Percentiles rank a stretch among this genome's conserved stretches.
Conservation (phyloP, 1,140 invertebrate genomes). For the Adoxophyes honmai region DNA sequence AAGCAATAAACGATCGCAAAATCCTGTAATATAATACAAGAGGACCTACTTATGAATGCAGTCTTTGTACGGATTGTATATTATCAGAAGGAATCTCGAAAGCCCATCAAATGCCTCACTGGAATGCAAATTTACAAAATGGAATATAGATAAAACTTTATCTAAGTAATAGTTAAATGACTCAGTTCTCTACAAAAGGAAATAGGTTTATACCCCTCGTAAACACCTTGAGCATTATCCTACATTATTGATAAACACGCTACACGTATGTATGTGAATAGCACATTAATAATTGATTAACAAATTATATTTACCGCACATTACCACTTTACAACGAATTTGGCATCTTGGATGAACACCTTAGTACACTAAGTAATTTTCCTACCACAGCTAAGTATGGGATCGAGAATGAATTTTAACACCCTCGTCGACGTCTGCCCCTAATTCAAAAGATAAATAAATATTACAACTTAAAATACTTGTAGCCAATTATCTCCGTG, state of each 20-base stretch:
- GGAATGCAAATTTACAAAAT: conserved; percentile 64
- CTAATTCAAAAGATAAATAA: conserved; percentile 9
- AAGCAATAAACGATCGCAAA: conserved; percentile 49
- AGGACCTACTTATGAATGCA: conserved; percentile 55
- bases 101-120: conserved; percentile 44
- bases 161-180: conserved; percentile 54
- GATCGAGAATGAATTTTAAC: not conserved
- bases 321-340: conserved; percentile 60
- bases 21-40: conserved; percentile 41
- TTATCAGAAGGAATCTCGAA: conserved; percentile 46
- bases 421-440: not conserved
- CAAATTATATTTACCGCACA: conserved; percentile 48
- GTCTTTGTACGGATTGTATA: conserved; percentile 64
- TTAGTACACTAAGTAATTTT: conserved; percentile 16
- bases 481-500: conserved; percentile 8
- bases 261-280: conserved; percentile 55
- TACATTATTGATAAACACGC: conserved; percentile 65
- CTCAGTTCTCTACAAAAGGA: conserved; percentile 53
- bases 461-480: conserved; percentile 9
- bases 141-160: conserved; percentile 32
- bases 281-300: conserved; percentile 54
- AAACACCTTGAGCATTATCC: conserved; percentile 71
- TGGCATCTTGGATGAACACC: conserved; percentile 72
- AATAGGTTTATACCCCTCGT: conserved; percentile 57
- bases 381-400: conserved; percentile 3